Conservation (phyloP, 1,140 invertebrate genomes). For the Harlomillsia oculata region DNA sequence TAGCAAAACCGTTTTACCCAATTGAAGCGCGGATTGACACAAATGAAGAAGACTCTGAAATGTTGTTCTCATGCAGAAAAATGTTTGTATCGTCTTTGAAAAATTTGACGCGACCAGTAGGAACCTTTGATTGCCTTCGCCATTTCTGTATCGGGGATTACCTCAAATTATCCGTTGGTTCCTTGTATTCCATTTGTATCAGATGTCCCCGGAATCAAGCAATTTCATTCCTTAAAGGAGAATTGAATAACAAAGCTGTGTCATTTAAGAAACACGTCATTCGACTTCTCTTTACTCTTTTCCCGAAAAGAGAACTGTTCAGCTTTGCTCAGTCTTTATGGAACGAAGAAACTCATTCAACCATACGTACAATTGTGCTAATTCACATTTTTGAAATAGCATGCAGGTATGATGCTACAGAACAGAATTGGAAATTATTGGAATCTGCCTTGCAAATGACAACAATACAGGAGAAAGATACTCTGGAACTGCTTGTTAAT, state of each 20-base stretch:
- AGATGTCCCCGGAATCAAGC: conserved; percentile 3
- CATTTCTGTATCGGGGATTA: conserved; percentile 18
- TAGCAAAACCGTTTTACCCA: conserved; percentile 4
- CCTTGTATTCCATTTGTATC: conserved; percentile 4
- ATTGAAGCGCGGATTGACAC: conserved; percentile 1
- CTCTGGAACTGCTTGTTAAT: too few species aligned
- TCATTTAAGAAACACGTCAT: conserved; percentile 17
- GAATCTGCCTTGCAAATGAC: neutral
- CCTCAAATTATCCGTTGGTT: conserved; percentile 7
- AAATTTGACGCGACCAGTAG: neutral
- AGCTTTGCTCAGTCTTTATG: conserved; percentile 7
- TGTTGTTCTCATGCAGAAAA: conserved; percentile 5
- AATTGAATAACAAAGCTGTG: conserved; percentile 12
- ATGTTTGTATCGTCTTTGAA: neutral
- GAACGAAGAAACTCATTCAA: conserved; percentile 9
- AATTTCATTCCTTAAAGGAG: conserved; percentile 12
- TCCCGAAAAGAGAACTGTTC: conserved; percentile 7
- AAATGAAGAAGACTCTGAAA: neutral
- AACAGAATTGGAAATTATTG: conserved; percentile 8
- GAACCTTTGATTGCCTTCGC: neutral
- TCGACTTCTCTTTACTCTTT: conserved; percentile 3
- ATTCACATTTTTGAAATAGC: conserved; percentile 1
- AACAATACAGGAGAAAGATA: neutral
- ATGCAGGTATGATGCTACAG: neutral
- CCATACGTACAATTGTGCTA: conserved; percentile 6